Conservation (phyloP, 2,888 invertebrate genomes). For the Sympetrum striolatum region DNA sequence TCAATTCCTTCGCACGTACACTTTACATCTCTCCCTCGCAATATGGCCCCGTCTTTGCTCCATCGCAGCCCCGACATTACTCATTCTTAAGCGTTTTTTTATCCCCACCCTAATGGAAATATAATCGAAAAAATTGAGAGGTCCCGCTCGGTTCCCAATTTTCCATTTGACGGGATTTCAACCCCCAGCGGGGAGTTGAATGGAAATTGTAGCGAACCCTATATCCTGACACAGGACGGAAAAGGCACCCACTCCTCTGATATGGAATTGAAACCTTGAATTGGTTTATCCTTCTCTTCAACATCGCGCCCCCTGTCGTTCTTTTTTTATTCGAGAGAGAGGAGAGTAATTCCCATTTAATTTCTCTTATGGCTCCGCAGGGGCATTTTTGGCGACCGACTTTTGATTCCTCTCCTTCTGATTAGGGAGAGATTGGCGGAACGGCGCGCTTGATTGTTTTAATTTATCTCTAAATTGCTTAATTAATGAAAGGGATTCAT, state of each 20-base stretch:
- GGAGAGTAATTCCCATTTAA: slow-evolving; percentile 12
- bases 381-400: neutral
- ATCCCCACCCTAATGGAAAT: slow-evolving; percentile 21
- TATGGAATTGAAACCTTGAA: neutral
- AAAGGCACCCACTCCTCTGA: neutral
- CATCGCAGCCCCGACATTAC: neutral
- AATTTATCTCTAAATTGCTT: neutral
- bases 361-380: neutral
- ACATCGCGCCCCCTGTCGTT: neutral
- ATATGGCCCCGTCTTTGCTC: neutral
- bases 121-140: slow-evolving; percentile 38
- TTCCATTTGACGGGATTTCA: slow-evolving; percentile 24
- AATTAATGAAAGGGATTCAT: no score
- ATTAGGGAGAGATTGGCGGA: neutral
- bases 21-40: no score
- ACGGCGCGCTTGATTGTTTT: neutral
- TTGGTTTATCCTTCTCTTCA: neutral
- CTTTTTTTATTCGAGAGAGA: neutral
- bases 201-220: neutral
- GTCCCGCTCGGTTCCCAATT: slow-evolving; percentile 7
- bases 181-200: neutral
- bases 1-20: neutral
- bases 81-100: neutral
- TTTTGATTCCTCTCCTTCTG: neutral
- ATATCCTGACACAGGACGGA: neutral